A percentile compares a stretch with the other conserved stretches of the same genome.
Conservation (phyloP, 2,797 vertebrate species). For the Calcarius lapponicus region DNA sequence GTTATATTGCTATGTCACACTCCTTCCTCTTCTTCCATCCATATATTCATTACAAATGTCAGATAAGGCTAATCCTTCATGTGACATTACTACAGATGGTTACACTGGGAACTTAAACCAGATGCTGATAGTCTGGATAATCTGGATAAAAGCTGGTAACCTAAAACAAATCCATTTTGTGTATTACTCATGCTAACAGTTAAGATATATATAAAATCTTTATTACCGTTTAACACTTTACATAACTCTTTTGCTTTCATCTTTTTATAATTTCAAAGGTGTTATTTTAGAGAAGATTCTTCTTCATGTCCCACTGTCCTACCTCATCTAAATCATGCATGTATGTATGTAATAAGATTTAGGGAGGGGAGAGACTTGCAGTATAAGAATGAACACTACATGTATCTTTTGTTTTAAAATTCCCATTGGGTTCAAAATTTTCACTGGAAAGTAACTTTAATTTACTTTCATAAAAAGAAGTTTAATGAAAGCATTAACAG, state of each 20-base stretch:
- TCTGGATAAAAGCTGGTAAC: constrained; percentile 69
- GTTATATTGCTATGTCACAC: not conserved
- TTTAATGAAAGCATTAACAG: not conserved
- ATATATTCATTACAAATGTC: constrained; percentile 61
- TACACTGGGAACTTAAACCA: constrained; percentile 52
- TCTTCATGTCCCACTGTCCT: not conserved
- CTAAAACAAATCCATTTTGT: constrained; percentile 66
- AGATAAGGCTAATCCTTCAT: constrained; percentile 67
- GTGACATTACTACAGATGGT: constrained; percentile 64
- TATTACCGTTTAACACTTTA: constrained; percentile 1
- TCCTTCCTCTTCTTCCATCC: not conserved
- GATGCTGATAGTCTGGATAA: constrained; percentile 67
- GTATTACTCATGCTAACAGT: constrained; percentile 47
- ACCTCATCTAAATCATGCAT: not conserved
- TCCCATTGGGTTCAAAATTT: not conserved
- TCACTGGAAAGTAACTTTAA: not conserved
- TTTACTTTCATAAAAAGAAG: not conserved
- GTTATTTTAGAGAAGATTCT: not conserved
- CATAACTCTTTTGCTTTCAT: not conserved
- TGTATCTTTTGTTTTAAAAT: not conserved
- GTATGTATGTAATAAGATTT: not conserved
- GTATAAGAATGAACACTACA: not conserved
- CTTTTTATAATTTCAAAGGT: not conserved
- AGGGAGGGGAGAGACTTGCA: not conserved
- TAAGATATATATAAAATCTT: not conserved